Base-by-base conservation (phyloP, 2,888 invertebrate genomes). In the Sphinx pinastri region DNA sequence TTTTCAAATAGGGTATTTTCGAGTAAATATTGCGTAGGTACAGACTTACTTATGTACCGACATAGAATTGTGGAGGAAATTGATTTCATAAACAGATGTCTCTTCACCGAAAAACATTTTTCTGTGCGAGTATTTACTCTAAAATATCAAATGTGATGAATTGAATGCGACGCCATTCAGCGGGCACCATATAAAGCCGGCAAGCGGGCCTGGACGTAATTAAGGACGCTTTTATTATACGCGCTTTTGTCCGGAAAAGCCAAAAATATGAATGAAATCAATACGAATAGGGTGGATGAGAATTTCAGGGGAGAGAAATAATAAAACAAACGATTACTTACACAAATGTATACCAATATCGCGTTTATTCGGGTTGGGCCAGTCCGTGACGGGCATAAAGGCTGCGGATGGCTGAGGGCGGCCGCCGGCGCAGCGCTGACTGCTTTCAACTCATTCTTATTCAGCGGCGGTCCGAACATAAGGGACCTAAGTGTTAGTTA, bases 401-500 rank as follows among this genome's bases (percentile, higher is more conserved):
- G 19, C 45, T 6, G 16, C 10, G 19, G 47, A 83, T 82, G 70
- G 73, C 70, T 70, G 70, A 71, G 76, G 76, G 79, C 19, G 38
- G 58, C 38, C 14, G 14, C 58, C 38, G 58, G 31, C 58, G 58
- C 31, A 38, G 31, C 78, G 73, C 76, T 71, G 76, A 84, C 78
- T 82, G 83, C 81, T 88, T 87, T 84, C 78, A 78, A 79, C 74
- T 75, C 76, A 89, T 92, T 92, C 87, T 88, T 90, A 92, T 92
- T 91, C 92, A 86, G 79, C 74, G 74, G 80, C 75, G 78, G 85
- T 80, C 71, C 76, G 72, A 75, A 77, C 78, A 77, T 80, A 80
- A 76, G 76, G 79, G 80, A 83, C 85, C 88, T 90, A 87, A 89
- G 90, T 88, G 87, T 87, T 89, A 84, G 85, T 85, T 49, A 86